Evolutionary conservation across 92 coral and sea anemone species (phyloP).

Genomic region (Epizoanthus fatuus): DNA sequence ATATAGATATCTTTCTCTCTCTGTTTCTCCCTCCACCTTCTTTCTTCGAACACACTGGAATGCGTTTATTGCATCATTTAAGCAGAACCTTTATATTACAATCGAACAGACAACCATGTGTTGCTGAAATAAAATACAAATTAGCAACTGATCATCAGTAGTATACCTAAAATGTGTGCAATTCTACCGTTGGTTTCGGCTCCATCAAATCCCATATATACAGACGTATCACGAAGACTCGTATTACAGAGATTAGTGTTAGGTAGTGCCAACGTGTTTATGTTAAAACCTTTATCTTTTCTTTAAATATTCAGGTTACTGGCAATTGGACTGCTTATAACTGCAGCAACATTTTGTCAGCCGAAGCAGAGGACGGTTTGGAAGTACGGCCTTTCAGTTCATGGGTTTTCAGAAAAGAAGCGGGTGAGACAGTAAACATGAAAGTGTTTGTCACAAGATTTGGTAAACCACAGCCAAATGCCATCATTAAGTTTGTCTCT

Average conservation of each 20-base stretch:
- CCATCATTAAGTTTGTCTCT: constrained; percentile 30
- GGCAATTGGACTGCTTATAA: constrained; percentile 48
- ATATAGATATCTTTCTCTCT: no score
- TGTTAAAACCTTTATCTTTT: not conserved
- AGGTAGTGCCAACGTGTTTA: not conserved
- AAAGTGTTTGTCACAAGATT: constrained; percentile 73
- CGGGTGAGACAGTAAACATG: constrained; percentile 53
- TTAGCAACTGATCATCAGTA: no score
- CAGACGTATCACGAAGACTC: no score
- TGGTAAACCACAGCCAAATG: constrained; percentile 65
- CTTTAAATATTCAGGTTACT: constrained; percentile 47
- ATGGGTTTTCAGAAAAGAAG: constrained; percentile 74
- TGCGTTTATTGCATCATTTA: no score
- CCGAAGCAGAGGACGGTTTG: constrained; percentile 76
- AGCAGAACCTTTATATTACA: no score
- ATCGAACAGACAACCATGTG: no score
- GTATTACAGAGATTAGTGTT: not conserved
- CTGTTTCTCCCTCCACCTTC: no score
- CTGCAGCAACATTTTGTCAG: constrained; percentile 62
- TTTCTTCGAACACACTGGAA: no score
- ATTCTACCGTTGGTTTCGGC: no score
- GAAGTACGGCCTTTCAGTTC: constrained; percentile 71
- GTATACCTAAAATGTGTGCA: no score
- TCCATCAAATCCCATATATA: no score
- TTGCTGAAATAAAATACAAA: no score